Base-by-base conservation (phyloP, 2,888 invertebrate genomes). In the Archips xylosteana region DNA sequence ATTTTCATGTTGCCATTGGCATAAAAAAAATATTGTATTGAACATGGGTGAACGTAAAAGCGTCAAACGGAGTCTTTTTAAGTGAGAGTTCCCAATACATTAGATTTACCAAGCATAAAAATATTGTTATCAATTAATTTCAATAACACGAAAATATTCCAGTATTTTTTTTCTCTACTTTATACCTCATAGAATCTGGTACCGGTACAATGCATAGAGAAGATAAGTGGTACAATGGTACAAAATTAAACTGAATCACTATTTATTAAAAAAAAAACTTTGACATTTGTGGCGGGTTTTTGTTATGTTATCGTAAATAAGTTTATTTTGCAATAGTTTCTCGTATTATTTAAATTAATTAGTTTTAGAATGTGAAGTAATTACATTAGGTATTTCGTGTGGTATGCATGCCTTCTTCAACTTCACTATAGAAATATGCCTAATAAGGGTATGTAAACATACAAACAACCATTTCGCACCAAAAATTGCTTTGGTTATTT, bases 391-490 rank as follows among this genome's bases (percentile, higher is more conserved):
- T 39, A 0, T 54, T 60, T 9, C n/a, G 13, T 62, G 39, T 57
- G 23, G 23, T 36, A 12, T 45, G 12, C 3, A n/a, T 45, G 12
- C 9, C 2, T 34, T 15, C 39, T 49, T 34, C 34, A 69, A 15
- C 49, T 32, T 12, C 59, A 59, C 4, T 15, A 42, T 63, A 51
- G 66, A 59, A 78, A 32, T 72, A 87, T 87, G 87, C 85, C 87
- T 62, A 85, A 87, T 77, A 87, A 85, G 80, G 87, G 87, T 87
- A 79, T 77, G 72, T 60, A 51, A 45, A 63, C 47, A 4, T 23
- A 23, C 23, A 23, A 23, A 6, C 32, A 47, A 34, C 45, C n/a
- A 36, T 13, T 60, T 60, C 23, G 8, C 8, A 12, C 4, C 15
- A 3, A 54, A 13, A 13, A 8, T 66, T 42, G 42, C 32, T 42